These are phyloP conservation scores for Melanostoma scalare DNA, from an alignment of 2,888 invertebrate genomes.

Conservation along the genomic window DNA sequence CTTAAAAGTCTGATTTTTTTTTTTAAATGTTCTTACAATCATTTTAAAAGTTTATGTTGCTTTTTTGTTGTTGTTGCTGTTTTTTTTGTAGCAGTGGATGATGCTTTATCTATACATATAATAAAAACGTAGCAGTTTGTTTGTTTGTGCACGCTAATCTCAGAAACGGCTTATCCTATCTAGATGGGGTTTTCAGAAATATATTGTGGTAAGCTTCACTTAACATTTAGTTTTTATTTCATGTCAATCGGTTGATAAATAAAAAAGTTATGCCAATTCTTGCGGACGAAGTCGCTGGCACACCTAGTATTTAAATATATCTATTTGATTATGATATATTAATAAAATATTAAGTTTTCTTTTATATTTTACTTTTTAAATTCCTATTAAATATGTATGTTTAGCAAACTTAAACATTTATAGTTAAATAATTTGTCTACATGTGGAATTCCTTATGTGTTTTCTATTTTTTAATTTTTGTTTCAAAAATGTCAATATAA, in stretches of 20 bases:
- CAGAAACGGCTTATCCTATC: too few relatives aligned
- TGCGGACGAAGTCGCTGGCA: too few relatives aligned
- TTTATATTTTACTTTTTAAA: background rate
- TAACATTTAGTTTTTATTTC: too few relatives aligned
- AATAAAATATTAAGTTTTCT: conserved; percentile 32
- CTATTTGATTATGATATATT: conserved; percentile 53
- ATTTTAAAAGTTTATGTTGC: conserved; percentile 18
- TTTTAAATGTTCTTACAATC: conserved; percentile 5
- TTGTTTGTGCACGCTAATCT: too few relatives aligned
- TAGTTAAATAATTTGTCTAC: conserved; percentile 50
- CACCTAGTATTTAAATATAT: conserved; percentile 22
- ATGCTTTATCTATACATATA: too few relatives aligned
- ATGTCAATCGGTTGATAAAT: too few relatives aligned
- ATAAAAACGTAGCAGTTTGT: too few relatives aligned
- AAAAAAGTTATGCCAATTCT: too few relatives aligned
- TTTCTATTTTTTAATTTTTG: conserved; percentile 9
- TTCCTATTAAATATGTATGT: conserved; percentile 51
- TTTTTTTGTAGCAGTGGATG: background rate
- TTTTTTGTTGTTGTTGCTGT: conserved; percentile 10
- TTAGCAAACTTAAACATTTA: conserved; percentile 57
- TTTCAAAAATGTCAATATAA: conserved; percentile 61
- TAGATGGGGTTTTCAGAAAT: too few relatives aligned
- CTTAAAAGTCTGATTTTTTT: conserved; percentile 50
- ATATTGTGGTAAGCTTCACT: too few relatives aligned
- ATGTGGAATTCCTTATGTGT: background rate